Evolutionary conservation across 2,113 vertebrate genomes (phyloP).

Genomic region (Isichthys henryi): DNA sequence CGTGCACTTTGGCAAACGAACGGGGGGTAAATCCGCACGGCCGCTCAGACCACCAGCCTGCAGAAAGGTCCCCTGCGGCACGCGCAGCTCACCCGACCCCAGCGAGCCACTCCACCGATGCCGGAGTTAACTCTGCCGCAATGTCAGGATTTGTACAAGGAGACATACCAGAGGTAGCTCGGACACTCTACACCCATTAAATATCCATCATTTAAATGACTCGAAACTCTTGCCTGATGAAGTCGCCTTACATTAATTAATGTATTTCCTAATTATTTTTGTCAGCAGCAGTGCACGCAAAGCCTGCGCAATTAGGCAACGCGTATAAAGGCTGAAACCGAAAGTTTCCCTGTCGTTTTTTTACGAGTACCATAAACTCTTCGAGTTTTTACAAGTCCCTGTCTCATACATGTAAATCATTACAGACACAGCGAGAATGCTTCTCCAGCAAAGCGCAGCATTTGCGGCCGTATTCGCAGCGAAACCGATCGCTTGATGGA

Average conservation of each 20-base stretch:
- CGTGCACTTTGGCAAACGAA: neutral
- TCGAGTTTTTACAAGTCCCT: neutral
- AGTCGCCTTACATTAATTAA: neutral
- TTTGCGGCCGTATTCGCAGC: neutral
- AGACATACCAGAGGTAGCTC: neutral
- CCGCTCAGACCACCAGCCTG: neutral
- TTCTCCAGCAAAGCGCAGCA: neutral
- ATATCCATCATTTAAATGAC: neutral
- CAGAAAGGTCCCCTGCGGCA: neutral
- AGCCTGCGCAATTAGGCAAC: slow-evolving; percentile 1
- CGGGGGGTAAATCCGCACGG: neutral
- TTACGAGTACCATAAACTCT: neutral
- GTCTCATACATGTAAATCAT: neutral
- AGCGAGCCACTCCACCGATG: neutral
- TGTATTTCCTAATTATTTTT: neutral
- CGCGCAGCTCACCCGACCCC: neutral
- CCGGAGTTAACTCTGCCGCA: neutral
- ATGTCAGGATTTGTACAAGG: neutral
- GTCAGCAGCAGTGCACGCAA: neutral
- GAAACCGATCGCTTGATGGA: neutral
- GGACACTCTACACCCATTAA: neutral
- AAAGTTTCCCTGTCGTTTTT: neutral
- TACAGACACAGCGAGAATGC: neutral
- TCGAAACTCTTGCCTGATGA: neutral
- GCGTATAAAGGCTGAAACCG: neutral